Evolutionary conservation across 53 echinoderm and acorn worm species (phyloP).

Genomic region (Echinarachnius parma): DNA sequence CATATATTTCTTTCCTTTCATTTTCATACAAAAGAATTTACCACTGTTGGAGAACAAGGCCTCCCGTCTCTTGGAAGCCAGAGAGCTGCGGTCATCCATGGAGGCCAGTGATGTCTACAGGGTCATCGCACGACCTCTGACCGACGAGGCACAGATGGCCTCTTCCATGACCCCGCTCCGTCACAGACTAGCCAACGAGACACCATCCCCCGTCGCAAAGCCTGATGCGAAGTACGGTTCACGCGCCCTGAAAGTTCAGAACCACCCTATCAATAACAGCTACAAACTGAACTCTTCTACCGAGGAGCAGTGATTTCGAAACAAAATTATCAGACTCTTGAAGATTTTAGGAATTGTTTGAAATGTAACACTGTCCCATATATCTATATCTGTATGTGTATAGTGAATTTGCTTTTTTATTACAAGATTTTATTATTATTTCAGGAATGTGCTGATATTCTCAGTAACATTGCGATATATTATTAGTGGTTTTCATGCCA

Average conservation of each 20-base stretch:
- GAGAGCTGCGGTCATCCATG: constrained; percentile 47
- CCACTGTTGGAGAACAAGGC: constrained; percentile 55
- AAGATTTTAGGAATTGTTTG: too few species aligned
- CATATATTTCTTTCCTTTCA: background rate
- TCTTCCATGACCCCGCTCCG: constrained; percentile 56
- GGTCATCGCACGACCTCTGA: constrained; percentile 48
- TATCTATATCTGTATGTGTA: too few species aligned
- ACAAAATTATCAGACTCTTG: background rate
- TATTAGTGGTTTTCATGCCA: too few species aligned
- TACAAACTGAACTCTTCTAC: constrained; percentile 15
- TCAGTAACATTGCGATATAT: too few species aligned
- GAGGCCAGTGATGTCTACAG: constrained; percentile 42
- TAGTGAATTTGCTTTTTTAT: too few species aligned
- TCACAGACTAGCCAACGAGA: constrained; percentile 45
- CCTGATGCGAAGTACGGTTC: constrained; percentile 9
- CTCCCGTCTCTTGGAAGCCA: constrained; percentile 44
- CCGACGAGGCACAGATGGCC: constrained; percentile 64
- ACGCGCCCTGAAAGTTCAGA: constrained; percentile 22
- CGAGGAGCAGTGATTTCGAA: too few species aligned
- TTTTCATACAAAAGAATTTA: constrained; percentile 7
- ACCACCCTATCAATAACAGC: constrained; percentile 46
- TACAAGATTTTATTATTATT: too few species aligned
- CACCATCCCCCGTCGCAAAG: constrained; percentile 24
- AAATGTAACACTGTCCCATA: too few species aligned
- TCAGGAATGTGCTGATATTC: too few species aligned